A percentile compares a stretch with the other conserved stretches of the same genome.
Conservation (phyloP, 1,140 invertebrate species). For the Drosophila bocki region DNA sequence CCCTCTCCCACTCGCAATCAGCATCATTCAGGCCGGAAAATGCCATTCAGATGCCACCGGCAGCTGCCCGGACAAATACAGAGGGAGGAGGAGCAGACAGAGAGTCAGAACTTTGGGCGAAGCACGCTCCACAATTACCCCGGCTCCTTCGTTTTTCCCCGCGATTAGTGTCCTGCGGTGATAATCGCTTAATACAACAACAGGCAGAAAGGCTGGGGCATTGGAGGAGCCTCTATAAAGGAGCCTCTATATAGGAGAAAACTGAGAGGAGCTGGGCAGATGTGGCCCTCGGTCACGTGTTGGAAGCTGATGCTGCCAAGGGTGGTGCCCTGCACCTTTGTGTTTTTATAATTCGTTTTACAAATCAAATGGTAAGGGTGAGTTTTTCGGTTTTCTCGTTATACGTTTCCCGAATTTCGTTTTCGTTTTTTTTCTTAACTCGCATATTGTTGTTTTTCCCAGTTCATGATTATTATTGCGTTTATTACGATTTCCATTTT, state of each 20-base stretch:
- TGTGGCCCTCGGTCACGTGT: constrained; percentile 39
- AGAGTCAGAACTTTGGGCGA: constrained; percentile 27
- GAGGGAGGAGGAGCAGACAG: not conserved
- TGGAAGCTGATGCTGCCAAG: constrained; percentile 28
- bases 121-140: constrained; percentile 64
- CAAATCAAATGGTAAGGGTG: constrained; percentile 51
- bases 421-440: constrained; percentile 13
- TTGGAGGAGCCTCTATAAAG: not conserved
- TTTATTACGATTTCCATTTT: constrained; percentile 78
- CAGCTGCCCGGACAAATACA: constrained; percentile 20
- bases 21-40: constrained; percentile 22
- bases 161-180: constrained; percentile 61
- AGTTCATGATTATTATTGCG: constrained; percentile 77
- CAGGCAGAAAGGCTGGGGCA: not conserved
- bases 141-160: constrained; percentile 4
- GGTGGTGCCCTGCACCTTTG: constrained; percentile 31
- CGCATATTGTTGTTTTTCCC: constrained; percentile 64
- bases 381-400: constrained; percentile 33
- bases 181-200: constrained; percentile 71
- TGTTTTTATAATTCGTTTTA: constrained; percentile 74
- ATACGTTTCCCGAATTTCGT: not conserved
- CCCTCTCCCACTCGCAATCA: constrained; percentile 14
- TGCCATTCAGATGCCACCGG: constrained; percentile 23
- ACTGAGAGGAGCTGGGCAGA: constrained; percentile 17
- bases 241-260: not conserved